Percentiles rank a stretch among this genome's conserved stretches.
Evolutionary conservation across 2,888 invertebrate genomes (phyloP).

Genomic region (Cryptus viduatorius): DNA sequence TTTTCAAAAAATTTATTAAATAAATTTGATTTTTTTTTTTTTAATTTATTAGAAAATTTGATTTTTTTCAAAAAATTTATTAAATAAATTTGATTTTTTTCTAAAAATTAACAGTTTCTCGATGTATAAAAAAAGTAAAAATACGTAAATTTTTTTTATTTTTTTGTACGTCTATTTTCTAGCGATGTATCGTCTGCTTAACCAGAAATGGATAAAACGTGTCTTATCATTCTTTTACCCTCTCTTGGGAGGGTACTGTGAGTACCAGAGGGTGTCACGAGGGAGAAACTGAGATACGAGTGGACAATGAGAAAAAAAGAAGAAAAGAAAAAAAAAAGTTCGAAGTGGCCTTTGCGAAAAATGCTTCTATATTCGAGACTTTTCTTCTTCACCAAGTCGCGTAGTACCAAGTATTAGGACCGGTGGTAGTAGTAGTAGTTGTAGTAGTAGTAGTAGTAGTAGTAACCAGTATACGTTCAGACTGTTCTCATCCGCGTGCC

Average conservation of each 20-base stretch:
- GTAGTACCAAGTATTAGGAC: neutral
- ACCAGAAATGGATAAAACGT: conserved; percentile 50
- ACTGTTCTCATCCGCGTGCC: conserved; percentile 11
- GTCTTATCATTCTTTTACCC: conserved; percentile 45
- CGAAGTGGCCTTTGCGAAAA: conserved; percentile 28
- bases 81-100: no score
- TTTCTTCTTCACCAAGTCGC: neutral
- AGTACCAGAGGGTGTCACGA: conserved; percentile 22
- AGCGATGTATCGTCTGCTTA: neutral
- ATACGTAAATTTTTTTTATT: neutral
- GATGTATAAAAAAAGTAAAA: neutral
- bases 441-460: conserved; percentile 38
- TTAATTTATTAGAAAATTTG: no score
- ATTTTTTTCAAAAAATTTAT: no score
- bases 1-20: no score
- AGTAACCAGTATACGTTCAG: conserved; percentile 30
- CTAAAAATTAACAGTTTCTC: neutral
- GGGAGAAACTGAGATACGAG: conserved; percentile 24
- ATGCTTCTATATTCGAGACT: conserved; percentile 4
- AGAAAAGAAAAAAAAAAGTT: conserved; percentile 22
- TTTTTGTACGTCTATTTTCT: neutral
- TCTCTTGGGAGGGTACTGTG: conserved; percentile 15
- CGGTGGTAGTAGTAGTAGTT: neutral
- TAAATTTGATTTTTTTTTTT: no score
- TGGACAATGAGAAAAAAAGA: conserved; percentile 2